These are phyloP conservation scores for Otis tarda DNA, from an alignment of 2,113 vertebrate genomes.

Conservation along the genomic window DNA sequence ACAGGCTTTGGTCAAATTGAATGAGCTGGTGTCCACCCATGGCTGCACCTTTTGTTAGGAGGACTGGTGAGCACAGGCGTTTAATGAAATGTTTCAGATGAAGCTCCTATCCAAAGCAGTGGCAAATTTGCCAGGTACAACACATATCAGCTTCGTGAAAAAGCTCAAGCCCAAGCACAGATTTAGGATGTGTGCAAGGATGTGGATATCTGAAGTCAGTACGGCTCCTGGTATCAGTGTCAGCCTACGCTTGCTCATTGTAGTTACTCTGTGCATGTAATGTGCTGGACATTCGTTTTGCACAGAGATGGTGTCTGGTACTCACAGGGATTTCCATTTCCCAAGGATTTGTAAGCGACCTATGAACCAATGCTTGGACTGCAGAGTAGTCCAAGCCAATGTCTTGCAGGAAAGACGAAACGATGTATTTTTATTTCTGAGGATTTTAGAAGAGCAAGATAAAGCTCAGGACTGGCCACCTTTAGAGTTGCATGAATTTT, in stretches of 20 bases:
- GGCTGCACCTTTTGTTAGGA: constrained; percentile 45
- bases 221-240: background rate
- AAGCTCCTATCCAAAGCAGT: background rate
- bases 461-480: background rate
- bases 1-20: background rate
- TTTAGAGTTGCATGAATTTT: background rate
- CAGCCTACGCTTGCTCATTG: background rate
- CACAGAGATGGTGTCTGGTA: background rate
- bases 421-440: background rate
- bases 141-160: background rate
- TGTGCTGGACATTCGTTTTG: background rate
- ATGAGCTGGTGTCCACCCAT: constrained; percentile 21
- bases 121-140: background rate
- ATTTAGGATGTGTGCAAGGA: background rate
- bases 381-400: background rate
- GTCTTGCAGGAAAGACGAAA: background rate
- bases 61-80: background rate
- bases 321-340: background rate
- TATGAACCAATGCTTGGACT: background rate
- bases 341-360: background rate
- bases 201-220: background rate
- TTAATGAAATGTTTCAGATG: constrained; percentile 6
- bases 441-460: background rate
- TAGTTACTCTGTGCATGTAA: background rate
- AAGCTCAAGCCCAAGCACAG: background rate